Conservation (phyloP, 2,888 invertebrate genomes). For the Notocelia uddmanniana region DNA sequence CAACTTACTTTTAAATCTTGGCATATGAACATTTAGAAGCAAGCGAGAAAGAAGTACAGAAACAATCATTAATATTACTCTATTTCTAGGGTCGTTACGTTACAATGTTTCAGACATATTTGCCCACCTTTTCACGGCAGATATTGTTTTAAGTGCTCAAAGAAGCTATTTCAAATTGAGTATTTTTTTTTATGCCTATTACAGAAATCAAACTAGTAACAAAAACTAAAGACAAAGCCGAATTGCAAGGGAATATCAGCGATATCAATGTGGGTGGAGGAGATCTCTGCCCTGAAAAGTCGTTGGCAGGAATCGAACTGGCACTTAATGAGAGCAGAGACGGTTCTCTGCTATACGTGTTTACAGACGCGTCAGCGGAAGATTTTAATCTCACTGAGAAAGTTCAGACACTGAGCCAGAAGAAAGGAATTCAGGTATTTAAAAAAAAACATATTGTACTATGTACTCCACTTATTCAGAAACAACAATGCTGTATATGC, state of each 20-base stretch:
- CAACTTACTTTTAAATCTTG: too few species aligned
- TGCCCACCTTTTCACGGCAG: too few species aligned
- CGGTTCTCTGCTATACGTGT: slow-evolving; percentile 67
- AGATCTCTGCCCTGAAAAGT: slow-evolving; percentile 66
- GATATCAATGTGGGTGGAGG: slow-evolving; percentile 56
- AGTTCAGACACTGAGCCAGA: slow-evolving; percentile 60
- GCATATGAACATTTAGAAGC: too few species aligned
- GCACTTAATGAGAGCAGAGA: slow-evolving; percentile 62
- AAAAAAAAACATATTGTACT: too few species aligned
- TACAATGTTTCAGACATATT: too few species aligned
- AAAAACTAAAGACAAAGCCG: slow-evolving; percentile 55
- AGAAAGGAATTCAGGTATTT: slow-evolving; percentile 62
- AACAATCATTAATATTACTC: too few species aligned
- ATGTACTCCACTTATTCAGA: too few species aligned
- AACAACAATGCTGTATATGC: too few species aligned
- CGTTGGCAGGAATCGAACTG: slow-evolving; percentile 65
- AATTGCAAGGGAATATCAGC: slow-evolving; percentile 57
- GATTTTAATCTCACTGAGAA: slow-evolving; percentile 55
- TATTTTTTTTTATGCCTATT: slow-evolving; percentile 45
- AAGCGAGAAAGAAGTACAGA: too few species aligned
- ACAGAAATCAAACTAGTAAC: slow-evolving; percentile 54
- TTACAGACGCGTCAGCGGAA: slow-evolving; percentile 71
- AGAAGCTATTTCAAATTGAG: too few species aligned
- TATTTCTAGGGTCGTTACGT: too few species aligned
- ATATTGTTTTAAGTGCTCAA: too few species aligned